Evolutionary conservation across 2,888 invertebrate species (phyloP).

Genomic region (Polymixis flavicincta): DNA sequence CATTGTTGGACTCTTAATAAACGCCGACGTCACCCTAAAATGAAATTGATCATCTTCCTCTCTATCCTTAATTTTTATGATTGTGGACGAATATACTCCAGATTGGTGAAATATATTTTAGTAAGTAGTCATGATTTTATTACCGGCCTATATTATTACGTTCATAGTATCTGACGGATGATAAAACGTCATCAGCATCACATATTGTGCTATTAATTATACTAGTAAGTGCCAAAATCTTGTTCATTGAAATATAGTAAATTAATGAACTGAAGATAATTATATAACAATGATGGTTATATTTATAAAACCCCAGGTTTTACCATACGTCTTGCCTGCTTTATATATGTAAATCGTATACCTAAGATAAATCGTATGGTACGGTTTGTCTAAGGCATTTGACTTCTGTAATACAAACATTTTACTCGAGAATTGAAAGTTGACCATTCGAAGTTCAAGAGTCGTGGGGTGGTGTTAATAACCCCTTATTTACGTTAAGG

Average conservation of each 20-base stretch:
- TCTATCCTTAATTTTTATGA: not conserved
- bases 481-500: slow-evolving; percentile 27
- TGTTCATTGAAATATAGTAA: not conserved
- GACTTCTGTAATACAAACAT: slow-evolving; percentile 16
- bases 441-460: slow-evolving; percentile 17
- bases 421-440: not conserved
- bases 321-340: too few species aligned
- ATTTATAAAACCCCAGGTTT: not conserved
- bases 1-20: not conserved
- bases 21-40: not conserved
- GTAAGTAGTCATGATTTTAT: not conserved
- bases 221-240: not conserved
- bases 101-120: not conserved
- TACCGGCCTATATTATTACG: too few species aligned
- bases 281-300: not conserved
- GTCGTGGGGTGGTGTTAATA: slow-evolving; percentile 12
- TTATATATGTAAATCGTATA: too few species aligned
- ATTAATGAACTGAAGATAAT: not conserved
- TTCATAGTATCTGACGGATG: not conserved
- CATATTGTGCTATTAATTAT: not conserved
- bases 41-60: not conserved
- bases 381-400: slow-evolving; percentile 22
- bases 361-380: too few species aligned
- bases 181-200: not conserved
- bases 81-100: not conserved